phyloP scores from a whole-genome alignment of 2,113 vertebrate species.

The Orthonyx spaldingii region DNA sequence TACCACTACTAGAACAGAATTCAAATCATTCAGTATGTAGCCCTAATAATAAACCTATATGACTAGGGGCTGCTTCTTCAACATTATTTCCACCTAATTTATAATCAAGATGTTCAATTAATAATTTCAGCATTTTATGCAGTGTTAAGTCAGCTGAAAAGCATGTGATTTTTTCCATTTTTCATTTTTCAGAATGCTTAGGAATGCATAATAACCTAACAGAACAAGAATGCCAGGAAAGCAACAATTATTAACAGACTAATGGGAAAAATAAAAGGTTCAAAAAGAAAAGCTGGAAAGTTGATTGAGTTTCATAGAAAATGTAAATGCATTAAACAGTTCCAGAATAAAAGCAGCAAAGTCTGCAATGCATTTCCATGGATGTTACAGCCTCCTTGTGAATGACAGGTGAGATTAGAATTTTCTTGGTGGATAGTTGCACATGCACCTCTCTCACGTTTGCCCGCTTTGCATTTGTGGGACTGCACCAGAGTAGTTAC shows the following conservation, averaged over 20 bases:
- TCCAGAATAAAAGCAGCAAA: constrained; percentile 41
- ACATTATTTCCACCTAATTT: constrained; percentile 83
- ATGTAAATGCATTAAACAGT: constrained; percentile 37
- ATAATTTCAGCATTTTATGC: constrained; percentile 77
- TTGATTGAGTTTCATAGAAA: constrained; percentile 67
- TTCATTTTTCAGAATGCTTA: constrained; percentile 76
- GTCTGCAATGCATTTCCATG: not conserved
- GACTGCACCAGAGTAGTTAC: rapidly evolving
- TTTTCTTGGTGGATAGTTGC: not conserved
- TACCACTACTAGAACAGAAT: constrained; percentile 68
- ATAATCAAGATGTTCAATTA: constrained; percentile 84
- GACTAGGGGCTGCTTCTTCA: constrained; percentile 76
- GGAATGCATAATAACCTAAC: constrained; percentile 74
- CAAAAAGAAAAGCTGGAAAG: constrained; percentile 55
- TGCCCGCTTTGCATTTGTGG: rapidly evolving
- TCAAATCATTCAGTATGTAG: constrained; percentile 67
- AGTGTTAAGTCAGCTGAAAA: constrained; percentile 82
- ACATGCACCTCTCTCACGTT: rapidly evolving
- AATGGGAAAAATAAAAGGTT: constrained; percentile 68
- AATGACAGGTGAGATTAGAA: not conserved
- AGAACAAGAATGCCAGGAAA: constrained; percentile 66
- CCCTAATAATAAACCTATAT: constrained; percentile 75
- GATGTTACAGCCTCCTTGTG: not conserved
- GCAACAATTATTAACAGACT: constrained; percentile 69
- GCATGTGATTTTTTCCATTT: constrained; percentile 74